Evolutionary conservation across 2,888 invertebrate genomes (phyloP), one percentile per base, ranked within the genome.

Genomic region (Netelia virgata): DNA sequence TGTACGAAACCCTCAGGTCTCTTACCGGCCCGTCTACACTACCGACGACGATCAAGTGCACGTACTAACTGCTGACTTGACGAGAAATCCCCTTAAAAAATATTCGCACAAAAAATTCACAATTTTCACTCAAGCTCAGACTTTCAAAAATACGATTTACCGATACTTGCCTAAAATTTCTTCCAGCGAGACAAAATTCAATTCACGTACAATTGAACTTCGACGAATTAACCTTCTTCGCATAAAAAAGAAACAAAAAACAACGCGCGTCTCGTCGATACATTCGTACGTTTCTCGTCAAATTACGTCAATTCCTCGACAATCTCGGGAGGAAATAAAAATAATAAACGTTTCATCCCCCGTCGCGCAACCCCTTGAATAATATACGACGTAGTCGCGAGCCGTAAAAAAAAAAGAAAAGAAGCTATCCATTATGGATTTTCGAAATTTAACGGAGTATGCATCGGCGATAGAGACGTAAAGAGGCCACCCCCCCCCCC

Each of bases 11-110:
- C 83, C 79, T 84, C 70, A 81, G 83, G 78, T 86, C 86, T 79
- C 82, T 82, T 78, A 85, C 78, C 86, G 81, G 86, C 83, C 84
- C 61, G 78, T 82, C 84, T 84, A 84, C 82, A 84, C 64, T 82
- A 84, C 84, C 84, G 84, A 84, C 84, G 70, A 84, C 70, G 53
- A 84, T 72, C 72, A 57, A 50, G 10, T 69, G 59, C 41, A 36
- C 68, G 28, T 36, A 10, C 10, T 28, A 36, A 50, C 47, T 73
- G 53, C 50, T 47, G 14, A 47, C 14, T 47, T 47, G 14, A 14
- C 36, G 36, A 36, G 36, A 36, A 36, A 36, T 5, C 3, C 6
- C 6, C 6, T 36, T 36, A 5, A 36, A 36, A 36, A 36, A 36
- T 36, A 36, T 36, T 36, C 3, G 6, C 36, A 36, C 36, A 5